Conservation (phyloP, 2,113 vertebrate species). For the Apteryx owenii region DNA sequence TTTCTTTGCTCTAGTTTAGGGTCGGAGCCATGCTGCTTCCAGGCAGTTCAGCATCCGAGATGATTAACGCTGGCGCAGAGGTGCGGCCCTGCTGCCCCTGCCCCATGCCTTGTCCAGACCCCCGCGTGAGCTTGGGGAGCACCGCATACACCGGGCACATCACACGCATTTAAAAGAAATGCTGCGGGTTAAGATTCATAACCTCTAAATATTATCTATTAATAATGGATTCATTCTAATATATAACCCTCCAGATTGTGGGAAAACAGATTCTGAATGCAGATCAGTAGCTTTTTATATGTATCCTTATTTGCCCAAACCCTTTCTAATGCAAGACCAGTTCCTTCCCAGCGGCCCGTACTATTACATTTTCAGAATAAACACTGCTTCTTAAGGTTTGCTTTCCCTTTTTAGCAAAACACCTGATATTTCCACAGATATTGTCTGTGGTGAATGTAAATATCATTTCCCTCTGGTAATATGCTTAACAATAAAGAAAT, state of each 20-base stretch:
- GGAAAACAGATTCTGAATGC: not conserved
- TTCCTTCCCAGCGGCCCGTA: not conserved
- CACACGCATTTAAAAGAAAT: not conserved
- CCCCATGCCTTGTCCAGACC: not conserved
- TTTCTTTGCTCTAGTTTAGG: not conserved
- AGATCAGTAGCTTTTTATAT: not conserved
- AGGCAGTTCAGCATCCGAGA: not conserved
- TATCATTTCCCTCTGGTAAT: constrained; percentile 43
- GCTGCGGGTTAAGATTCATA: not conserved
- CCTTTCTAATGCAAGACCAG: not conserved
- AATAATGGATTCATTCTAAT: not conserved
- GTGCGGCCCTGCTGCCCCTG: not conserved
- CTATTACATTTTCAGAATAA: not conserved
- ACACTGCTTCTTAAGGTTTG: not conserved
- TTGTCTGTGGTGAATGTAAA: constrained; percentile 26
- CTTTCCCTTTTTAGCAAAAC: not conserved
- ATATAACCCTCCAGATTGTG: not conserved
- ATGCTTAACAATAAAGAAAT: constrained; percentile 67
- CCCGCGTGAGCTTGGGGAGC: not conserved
- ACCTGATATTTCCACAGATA: constrained; percentile 49
- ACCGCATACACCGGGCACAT: not conserved
- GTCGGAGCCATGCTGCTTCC: not conserved
- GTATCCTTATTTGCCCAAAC: not conserved
- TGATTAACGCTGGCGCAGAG: not conserved
- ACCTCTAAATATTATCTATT: not conserved